Conservation (phyloP, 2,888 invertebrate genomes). For the Eupithecia subumbrata region DNA sequence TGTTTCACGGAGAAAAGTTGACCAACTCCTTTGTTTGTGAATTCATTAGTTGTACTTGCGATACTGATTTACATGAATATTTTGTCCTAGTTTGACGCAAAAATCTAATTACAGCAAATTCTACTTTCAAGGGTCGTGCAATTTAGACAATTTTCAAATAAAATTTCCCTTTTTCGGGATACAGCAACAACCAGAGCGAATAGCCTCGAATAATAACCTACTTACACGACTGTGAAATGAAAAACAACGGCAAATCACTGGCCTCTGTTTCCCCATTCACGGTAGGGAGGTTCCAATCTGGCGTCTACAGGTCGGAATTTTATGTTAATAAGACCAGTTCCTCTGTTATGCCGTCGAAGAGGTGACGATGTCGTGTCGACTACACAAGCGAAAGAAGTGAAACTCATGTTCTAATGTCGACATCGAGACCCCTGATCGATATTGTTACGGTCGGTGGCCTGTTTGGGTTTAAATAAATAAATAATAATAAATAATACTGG, state of each 20-base stretch:
- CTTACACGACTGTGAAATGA: conserved; percentile 41
- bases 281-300: conserved; percentile 57
- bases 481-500: too few species aligned
- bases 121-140: background rate
- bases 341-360: conserved; percentile 13
- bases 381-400: background rate
- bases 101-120: background rate
- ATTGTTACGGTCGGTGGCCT: too few species aligned
- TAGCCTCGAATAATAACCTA: conserved; percentile 1
- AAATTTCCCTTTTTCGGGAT: background rate
- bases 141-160: background rate
- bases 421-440: background rate
- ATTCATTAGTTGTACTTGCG: background rate
- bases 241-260: conserved; percentile 51
- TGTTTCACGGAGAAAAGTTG: background rate
- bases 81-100: background rate
- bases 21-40: background rate
- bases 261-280: conserved; percentile 51
- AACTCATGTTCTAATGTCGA: background rate
- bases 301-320: conserved; percentile 33
- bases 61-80: background rate
- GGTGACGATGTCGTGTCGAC: background rate
- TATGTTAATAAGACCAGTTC: conserved; percentile 33
- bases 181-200: conserved; percentile 14
- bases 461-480: too few species aligned